Percentiles rank a stretch among this genome's conserved stretches.
phyloP scores from a whole-genome alignment of 2,888 invertebrate genomes.

The Cotesia congregata region DNA sequence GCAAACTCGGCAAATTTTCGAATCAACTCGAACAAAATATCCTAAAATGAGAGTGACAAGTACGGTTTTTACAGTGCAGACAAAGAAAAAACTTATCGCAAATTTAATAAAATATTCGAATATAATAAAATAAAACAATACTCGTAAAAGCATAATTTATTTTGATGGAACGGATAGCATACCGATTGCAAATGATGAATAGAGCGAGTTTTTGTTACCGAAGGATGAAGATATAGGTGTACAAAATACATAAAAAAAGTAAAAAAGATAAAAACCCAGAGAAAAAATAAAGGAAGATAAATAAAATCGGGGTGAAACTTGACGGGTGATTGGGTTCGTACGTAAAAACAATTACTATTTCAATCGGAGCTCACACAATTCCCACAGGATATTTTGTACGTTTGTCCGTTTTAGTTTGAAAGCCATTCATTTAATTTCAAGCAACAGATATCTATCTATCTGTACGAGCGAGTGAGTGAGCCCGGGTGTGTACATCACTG shows the following conservation, averaged over 20 bases:
- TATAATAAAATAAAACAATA: no score
- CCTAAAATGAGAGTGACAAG: no score
- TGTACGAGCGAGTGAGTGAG: not conserved
- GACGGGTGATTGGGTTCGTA: slow-evolving; percentile 8
- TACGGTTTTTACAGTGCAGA: no score
- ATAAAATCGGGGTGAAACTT: slow-evolving; percentile 19
- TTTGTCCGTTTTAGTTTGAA: slow-evolving; percentile 39
- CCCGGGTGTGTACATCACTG: slow-evolving; percentile 41
- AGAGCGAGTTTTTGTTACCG: no score
- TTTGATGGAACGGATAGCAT: no score
- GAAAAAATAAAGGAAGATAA: slow-evolving; percentile 40
- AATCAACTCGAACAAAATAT: no score
- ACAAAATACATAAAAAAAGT: not conserved
- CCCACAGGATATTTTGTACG: slow-evolving; percentile 39
- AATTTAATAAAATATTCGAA: no score
- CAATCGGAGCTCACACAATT: slow-evolving; percentile 19
- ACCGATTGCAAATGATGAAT: no score
- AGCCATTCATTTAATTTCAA: slow-evolving; percentile 56
- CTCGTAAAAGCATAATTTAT: no score
- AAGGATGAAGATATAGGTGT: not conserved
- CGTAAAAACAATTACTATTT: slow-evolving; percentile 20
- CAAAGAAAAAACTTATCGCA: no score
- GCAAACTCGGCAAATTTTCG: no score
- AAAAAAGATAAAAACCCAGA: not conserved
- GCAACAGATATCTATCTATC: slow-evolving; percentile 49